Conservation (phyloP, 1,140 invertebrate species). For the Zaprionus gabonicus region DNA sequence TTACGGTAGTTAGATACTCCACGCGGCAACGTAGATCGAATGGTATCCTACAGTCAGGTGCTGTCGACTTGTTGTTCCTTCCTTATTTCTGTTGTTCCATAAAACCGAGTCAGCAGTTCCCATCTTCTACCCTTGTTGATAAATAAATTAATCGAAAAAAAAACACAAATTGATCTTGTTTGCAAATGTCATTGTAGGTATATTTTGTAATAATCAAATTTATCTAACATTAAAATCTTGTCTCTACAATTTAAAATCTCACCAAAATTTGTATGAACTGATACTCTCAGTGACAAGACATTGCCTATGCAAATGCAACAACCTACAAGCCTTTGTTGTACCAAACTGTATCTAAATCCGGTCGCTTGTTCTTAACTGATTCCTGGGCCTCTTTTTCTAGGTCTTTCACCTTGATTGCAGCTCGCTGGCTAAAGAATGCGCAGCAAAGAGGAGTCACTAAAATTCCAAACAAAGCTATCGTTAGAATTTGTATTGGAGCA, state of each 20-base stretch:
- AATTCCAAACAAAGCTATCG: constrained; percentile 90
- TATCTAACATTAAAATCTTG: no score
- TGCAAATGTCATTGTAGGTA: no score
- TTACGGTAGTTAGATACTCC: no score
- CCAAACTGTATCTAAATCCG: constrained; percentile 85
- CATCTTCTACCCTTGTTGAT: constrained; percentile 13
- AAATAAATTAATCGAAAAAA: no score
- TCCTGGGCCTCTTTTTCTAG: constrained; percentile 87
- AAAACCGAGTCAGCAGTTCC: constrained; percentile 60
- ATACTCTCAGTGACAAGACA: no score
- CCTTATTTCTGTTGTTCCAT: constrained; percentile 57
- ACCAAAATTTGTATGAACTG: no score
- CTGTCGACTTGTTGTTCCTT: constrained; percentile 44
- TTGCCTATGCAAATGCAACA: no score
- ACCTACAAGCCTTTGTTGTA: constrained; percentile 88
- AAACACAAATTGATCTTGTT: no score
- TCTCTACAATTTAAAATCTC: no score
- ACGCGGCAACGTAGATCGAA: no score
- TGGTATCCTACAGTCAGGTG: no score
- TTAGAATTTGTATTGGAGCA: constrained; percentile 87
- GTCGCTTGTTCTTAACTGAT: constrained; percentile 84
- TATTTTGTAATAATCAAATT: no score
- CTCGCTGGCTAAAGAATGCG: constrained; percentile 91
- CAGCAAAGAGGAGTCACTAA: constrained; percentile 93
- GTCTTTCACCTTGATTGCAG: constrained; percentile 85